Evolutionary conservation across 2,113 vertebrate species (phyloP).

Genomic region (Glaucidium brasilianum): DNA sequence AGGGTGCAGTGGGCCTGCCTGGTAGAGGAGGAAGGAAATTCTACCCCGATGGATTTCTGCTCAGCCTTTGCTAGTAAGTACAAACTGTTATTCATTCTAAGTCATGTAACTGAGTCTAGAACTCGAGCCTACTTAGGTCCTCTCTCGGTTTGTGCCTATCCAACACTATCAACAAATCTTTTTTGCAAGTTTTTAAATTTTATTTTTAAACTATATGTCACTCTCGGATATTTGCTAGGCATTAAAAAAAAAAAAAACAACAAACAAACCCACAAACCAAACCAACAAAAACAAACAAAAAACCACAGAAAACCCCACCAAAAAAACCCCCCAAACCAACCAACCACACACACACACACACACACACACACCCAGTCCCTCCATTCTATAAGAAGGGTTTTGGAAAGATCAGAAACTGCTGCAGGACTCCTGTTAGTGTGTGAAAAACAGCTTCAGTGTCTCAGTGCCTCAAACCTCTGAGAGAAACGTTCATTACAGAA

Average conservation of each 20-base stretch:
- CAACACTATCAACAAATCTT: neutral
- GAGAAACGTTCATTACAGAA: neutral
- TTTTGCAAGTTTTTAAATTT: neutral
- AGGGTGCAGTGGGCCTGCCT: neutral
- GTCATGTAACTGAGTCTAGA: neutral
- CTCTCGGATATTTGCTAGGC: neutral
- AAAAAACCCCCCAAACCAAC: too few species aligned
- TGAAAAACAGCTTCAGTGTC: neutral
- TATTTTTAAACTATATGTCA: neutral
- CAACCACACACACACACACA: too few species aligned
- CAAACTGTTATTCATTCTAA: neutral
- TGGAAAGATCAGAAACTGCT: neutral
- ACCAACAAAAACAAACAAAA: too few species aligned
- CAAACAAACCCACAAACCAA: neutral
- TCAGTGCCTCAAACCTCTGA: neutral
- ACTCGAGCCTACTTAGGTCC: rapidly evolving
- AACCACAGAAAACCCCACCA: too few species aligned
- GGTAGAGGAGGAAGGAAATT: neutral
- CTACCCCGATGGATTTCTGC: neutral
- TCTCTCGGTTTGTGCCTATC: neutral
- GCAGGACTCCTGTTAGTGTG: neutral
- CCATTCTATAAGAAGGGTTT: neutral
- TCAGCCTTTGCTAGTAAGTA: neutral
- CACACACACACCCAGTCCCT: neutral
- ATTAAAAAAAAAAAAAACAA: neutral